Conservation (phyloP, 2,888 invertebrate genomes). For the Aspidiotus rigidus region DNA sequence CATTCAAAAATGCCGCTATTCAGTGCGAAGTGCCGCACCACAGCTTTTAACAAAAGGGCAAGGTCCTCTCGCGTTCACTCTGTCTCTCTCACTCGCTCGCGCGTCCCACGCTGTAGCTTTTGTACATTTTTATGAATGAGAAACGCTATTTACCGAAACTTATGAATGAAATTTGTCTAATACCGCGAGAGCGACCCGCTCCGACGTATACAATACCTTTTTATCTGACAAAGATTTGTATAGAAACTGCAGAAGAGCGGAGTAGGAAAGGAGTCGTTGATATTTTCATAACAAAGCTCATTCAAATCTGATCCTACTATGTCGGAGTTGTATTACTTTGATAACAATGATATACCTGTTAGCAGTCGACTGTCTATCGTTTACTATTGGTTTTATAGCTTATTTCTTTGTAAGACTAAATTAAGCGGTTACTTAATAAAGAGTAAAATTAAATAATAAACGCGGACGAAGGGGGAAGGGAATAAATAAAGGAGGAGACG, state of each 20-base stretch:
- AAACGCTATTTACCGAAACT: conserved; percentile 30
- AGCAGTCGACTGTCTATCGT: conserved; percentile 22
- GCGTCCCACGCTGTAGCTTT: conserved; percentile 27
- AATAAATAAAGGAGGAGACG: too few relatives aligned
- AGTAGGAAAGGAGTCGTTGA: conserved; percentile 28
- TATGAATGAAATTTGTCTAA: conserved; percentile 33
- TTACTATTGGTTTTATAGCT: conserved; percentile 14
- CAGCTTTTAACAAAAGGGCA: conserved; percentile 31
- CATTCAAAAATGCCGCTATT: conserved; percentile 32
- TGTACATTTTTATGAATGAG: conserved; percentile 32
- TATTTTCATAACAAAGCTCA: conserved; percentile 33
- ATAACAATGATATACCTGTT: conserved; percentile 32
- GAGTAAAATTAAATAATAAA: too few relatives aligned
- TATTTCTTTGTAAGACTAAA: too few relatives aligned
- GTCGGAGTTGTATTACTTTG: conserved; percentile 6
- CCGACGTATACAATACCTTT: conserved; percentile 28
- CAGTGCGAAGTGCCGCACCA: conserved; percentile 22
- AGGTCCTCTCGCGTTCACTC: conserved; percentile 11
- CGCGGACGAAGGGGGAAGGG: too few relatives aligned
- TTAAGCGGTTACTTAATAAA: too few relatives aligned
- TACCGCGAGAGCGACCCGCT: conserved; percentile 15
- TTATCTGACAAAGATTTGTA: conserved; percentile 32
- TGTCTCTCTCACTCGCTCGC: neutral
- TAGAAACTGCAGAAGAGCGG: conserved; percentile 19
- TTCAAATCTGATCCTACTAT: conserved; percentile 31